A percentile compares a stretch with the other conserved stretches of the same genome.
Evolutionary conservation across 2,888 invertebrate species (phyloP).

Genomic region (Liodrosophila aerea): DNA sequence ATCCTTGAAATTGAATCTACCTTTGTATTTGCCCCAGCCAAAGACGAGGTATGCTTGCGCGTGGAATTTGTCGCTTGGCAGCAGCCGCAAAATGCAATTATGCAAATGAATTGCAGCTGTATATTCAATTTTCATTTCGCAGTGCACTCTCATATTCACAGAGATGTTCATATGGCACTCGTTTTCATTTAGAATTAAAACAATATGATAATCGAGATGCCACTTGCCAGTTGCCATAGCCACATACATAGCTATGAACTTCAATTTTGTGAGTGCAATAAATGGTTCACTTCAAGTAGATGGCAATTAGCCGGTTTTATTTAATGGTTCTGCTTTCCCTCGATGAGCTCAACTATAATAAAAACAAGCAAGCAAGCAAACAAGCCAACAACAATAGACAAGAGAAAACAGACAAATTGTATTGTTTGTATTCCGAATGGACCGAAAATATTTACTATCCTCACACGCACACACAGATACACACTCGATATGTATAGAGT

Average conservation of each 20-base stretch:
- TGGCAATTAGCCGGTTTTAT: slow-evolving; percentile 11
- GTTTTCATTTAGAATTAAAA: slow-evolving; percentile 17
- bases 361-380: slow-evolving; percentile 1
- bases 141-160: slow-evolving; percentile 1
- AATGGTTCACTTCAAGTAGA: not conserved
- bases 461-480: not conserved
- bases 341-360: not conserved
- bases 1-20: too few species aligned
- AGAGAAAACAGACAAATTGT: too few species aligned
- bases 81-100: slow-evolving; percentile 27
- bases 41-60: too few species aligned
- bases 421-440: slow-evolving; percentile 1
- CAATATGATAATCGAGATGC: slow-evolving; percentile 26
- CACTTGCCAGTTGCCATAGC: not conserved
- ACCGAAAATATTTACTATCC: slow-evolving; percentile 23
- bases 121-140: slow-evolving; percentile 11
- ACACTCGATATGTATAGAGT: not conserved
- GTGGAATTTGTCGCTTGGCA: slow-evolving; percentile 3
- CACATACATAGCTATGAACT: not conserved
- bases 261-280: not conserved
- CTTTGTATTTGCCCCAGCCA: too few species aligned
- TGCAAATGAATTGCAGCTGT: slow-evolving; percentile 31
- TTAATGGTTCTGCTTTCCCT: not conserved
- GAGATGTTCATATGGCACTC: not conserved
- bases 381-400: too few species aligned